Evolutionary conservation across 2,888 invertebrate genomes (phyloP).

Genomic region (Platerodrilus igneus): DNA sequence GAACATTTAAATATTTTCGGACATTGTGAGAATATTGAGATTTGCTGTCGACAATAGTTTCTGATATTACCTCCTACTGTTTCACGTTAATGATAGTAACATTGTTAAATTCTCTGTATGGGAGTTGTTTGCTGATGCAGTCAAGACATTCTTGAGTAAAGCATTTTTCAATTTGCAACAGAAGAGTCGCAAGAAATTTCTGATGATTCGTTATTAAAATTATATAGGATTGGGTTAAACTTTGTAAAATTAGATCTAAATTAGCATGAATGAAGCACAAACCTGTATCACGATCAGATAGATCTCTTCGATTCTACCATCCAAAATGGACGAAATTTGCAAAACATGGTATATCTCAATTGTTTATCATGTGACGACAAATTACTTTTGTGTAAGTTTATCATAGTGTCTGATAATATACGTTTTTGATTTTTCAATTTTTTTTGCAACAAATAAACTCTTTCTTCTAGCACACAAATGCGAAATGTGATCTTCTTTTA

Average conservation of each 20-base stretch:
- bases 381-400: conserved; percentile 30
- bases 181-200: background rate
- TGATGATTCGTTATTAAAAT: background rate
- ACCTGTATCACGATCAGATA: conserved; percentile 2
- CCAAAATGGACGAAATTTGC: conserved; percentile 2
- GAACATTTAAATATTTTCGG: background rate
- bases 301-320: background rate
- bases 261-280: conserved; percentile 1
- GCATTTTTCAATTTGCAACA: too few relatives aligned
- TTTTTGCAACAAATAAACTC: conserved; percentile 31
- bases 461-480: conserved; percentile 28
- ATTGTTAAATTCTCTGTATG: too few relatives aligned
- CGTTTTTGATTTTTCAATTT: conserved; percentile 28
- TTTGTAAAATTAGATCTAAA: conserved; percentile 6
- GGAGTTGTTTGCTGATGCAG: background rate
- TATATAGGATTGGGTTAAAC: conserved; percentile 27
- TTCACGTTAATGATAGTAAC: background rate
- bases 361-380: conserved; percentile 17
- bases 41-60: conserved; percentile 1
- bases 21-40: background rate
- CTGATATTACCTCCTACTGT: conserved; percentile 1
- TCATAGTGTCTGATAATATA: conserved; percentile 29
- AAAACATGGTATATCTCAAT: conserved; percentile 11
- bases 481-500: background rate
- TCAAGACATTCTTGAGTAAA: background rate